These are phyloP conservation scores for Caenorhabditis angaria DNA, from an alignment of 2,888 invertebrate species.

Conservation along the genomic window DNA sequence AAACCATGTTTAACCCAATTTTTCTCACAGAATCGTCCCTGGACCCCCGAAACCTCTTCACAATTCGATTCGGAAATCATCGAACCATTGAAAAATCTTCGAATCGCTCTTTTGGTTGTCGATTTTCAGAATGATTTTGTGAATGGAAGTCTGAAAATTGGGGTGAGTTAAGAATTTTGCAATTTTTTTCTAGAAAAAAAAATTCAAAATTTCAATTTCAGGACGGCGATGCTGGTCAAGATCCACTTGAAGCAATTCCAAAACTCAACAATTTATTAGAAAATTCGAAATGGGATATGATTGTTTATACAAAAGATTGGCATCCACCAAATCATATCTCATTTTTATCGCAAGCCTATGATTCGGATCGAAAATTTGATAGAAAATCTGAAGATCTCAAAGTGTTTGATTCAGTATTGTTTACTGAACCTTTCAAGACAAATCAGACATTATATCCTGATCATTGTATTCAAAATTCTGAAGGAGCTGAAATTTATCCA, in stretches of 20 bases:
- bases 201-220: no score
- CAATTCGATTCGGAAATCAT: conserved; percentile 35
- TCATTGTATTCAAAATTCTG: conserved; percentile 93
- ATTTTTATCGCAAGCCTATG: neutral
- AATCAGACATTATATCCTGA: conserved; percentile 83
- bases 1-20: no score
- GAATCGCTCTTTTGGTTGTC: conserved; percentile 84
- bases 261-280: neutral
- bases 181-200: no score
- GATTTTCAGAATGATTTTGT: conserved; percentile 99
- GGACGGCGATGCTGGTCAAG: neutral
- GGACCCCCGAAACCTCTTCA: conserved; percentile 20
- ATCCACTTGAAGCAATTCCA: neutral
- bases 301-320: neutral
- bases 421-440: neutral
- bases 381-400: neutral
- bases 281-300: neutral
- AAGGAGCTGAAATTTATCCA: conserved; percentile 91
- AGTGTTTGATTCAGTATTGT: neutral
- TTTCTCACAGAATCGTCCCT: no score
- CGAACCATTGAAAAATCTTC: conserved; percentile 41
- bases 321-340: neutral
- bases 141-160: conserved; percentile 87
- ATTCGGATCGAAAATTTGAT: neutral
- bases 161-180: conserved; percentile 26